Conservation (phyloP, 1,140 invertebrate species). For the Himalopsyche phryganea region DNA sequence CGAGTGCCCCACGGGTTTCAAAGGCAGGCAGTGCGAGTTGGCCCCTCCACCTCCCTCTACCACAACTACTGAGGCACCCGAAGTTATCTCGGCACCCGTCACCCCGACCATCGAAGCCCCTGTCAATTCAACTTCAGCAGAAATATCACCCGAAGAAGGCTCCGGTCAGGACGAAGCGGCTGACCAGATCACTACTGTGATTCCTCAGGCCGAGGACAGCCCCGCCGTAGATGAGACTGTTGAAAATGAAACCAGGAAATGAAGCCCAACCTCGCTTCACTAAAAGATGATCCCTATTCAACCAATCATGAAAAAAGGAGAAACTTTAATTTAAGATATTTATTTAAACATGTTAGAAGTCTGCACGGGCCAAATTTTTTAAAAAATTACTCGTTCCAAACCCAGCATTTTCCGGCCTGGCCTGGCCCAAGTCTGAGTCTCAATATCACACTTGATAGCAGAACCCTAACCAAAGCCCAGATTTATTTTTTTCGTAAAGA, state of each 20-base stretch:
- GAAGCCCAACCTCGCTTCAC: too few species aligned
- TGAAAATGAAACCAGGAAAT: conserved; percentile 1
- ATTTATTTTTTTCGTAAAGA: too few species aligned
- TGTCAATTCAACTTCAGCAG: conserved; percentile 36
- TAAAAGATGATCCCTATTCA: too few species aligned
- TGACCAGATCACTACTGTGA: conserved; percentile 11
- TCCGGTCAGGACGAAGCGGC: neutral
- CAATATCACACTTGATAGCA: too few species aligned
- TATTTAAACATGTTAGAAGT: too few species aligned
- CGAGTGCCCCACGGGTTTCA: conserved; percentile 58
- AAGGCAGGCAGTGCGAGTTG: conserved; percentile 59
- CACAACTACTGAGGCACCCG: conserved; percentile 24
- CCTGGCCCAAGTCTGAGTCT: too few species aligned
- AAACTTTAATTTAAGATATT: too few species aligned
- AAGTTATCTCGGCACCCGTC: conserved; percentile 1
- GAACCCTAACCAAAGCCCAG: too few species aligned
- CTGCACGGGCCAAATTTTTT: too few species aligned
- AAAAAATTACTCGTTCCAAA: too few species aligned
- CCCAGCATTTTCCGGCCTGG: too few species aligned
- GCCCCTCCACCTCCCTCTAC: conserved; percentile 49
- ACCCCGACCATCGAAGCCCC: conserved; percentile 3
- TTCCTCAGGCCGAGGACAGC: neutral
- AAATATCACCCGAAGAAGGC: conserved; percentile 5
- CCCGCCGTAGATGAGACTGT: conserved; percentile 1
- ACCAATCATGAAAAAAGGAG: too few species aligned